Base-by-base conservation (phyloP, 2,797 vertebrate genomes). In the Eidolon dupreanum region DNA sequence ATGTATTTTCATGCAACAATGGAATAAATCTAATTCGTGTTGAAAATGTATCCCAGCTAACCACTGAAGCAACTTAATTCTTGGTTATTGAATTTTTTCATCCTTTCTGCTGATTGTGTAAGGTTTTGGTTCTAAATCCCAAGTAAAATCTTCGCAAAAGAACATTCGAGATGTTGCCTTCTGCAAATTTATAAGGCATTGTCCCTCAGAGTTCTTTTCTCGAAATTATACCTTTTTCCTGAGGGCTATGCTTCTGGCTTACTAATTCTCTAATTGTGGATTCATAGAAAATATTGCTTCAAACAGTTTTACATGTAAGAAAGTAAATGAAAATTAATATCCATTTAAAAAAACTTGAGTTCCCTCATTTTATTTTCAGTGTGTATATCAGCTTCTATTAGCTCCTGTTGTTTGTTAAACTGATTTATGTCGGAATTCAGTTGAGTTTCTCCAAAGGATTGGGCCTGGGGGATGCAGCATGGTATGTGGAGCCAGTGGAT, bases 271-370 rank as follows among this genome's bases (percentile, higher is more conserved):
- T 31, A 87, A 0, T 81, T 97, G 65, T 77, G 63, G 55, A 94
- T 77, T 94, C 55, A 84, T 77, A 85, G 49, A 88, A 90, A 93
- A 57, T 95, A 84, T 79, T 93, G 95, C 59, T 95, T 51, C 66
- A 96, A 92, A 88, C 89, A 92, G 17, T 43, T 93, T 95, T 92
- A 49, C 49, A 55, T 95, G 36, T 89, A 90, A 71, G 38, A 90
- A 90, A 86, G 31, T 93, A 95, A 96, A 83, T 85, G 70, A 53
- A 96, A 93, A 88, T 83, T 82, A 90, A 57, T 90, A 97, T 74
- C 15, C 26, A 15, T 71, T 55, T n/a, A 66, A 83, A 77, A 93
- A 95, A 81, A 82, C 46, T 82, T 78, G 2, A 77, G 7, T 92
- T 46, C 41, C n/a, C 28, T 88, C 53, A 88, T 78, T 82, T 90